Base-by-base conservation (phyloP, 1,140 invertebrate species). In the Drosophila leontia region DNA sequence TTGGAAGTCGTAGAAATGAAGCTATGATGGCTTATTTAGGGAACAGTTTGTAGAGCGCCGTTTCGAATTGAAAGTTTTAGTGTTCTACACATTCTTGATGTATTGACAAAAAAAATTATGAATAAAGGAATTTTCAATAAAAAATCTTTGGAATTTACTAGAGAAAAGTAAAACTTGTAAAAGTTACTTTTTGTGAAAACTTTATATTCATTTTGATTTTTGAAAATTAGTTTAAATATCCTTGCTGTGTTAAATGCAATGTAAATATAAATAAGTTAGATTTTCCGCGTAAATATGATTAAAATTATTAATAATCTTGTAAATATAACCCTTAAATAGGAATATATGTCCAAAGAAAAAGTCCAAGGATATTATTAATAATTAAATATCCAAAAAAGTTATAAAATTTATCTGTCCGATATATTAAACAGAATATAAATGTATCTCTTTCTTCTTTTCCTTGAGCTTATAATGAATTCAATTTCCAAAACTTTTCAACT, bases 121-220 rank as follows among this genome's bases (percentile, higher is more conserved):
- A 87, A 87, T 87, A 87, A 87, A 72, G 63, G 53, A 70, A 58
- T 81, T 83, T 83, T 83, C 68, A 23, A 71, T 47, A 82, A 75
- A 64, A 47, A 65, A 61, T 37, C 13, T 11, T n/a, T 47, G 23
- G 8, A 12, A 6, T 55, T 23, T 32, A 32, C 8, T 7, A 50
- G 26, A 29, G 5, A 17, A 32, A 19, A 53, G 19, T 13, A 29
- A 9, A n/a, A 64, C 34, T 12, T 35, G 17, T 12, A 35, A 5
- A 64, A 37, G 12, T 19, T 19, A 56, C 0, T 55, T 57, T 23
- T 42, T 23, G 0, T 29, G 7, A 19, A 34, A 3, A 23, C 2
- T 23, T 1, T 1, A 13, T 1, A 13, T 19, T 29, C 1, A 3
- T 41, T 60, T 37, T 23, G 53, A 39, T 26, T 57, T 55, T 23